Base-by-base conservation (phyloP, 2,797 vertebrate species). In the Coregonus sp. region DNA sequence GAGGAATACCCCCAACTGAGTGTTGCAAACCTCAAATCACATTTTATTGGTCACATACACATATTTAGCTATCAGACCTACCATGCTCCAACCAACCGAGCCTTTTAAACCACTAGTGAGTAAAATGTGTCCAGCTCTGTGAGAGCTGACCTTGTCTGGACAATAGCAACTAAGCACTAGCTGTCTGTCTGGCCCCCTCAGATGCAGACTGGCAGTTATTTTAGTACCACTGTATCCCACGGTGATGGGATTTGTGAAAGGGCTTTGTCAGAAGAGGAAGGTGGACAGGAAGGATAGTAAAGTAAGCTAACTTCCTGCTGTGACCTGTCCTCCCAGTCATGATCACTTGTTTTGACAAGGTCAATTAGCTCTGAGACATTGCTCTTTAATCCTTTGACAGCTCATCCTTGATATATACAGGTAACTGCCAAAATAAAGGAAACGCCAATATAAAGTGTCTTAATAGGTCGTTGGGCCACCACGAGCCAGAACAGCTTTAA, bases 231-330 rank as follows among this genome's bases (percentile, higher is more conserved):
- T 81, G 78, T 69, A 76, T 73, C 80, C 66, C 47, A 47, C 70
- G 68, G 72, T 89, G 87, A 93, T 91, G 83, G 89, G 90, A 91
- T 92, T 92, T 89, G 76, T 82, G 84, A 2, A 14, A 20, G 75
- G 66, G 73, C 76, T 83, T 82, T 80, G 56, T 66, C 31, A 70
- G 79, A 74, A 81, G 63, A 74, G 73, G 78, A 73, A 77, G 76
- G 89, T 80, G 63, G 68, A 75, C 20, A 9, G 29, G 7, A 66
- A 31, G 68, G 5, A 20, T 2, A 25, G n/a, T 15, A 51, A n/a
- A 47, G 20, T 31, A 52, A 20, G n/a, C 52, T 51, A 54, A n/a
- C 71, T 31, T 3, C 16, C 29, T 73, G 15, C 51, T 56, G 25
- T 20, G 50, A 15, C 51, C 16, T 31, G 9, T 14, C 20, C 14